A percentile compares a stretch with the other conserved stretches of the same genome.
Conservation (phyloP, 2,113 vertebrate species). For the Pachycephala philippinensis region DNA sequence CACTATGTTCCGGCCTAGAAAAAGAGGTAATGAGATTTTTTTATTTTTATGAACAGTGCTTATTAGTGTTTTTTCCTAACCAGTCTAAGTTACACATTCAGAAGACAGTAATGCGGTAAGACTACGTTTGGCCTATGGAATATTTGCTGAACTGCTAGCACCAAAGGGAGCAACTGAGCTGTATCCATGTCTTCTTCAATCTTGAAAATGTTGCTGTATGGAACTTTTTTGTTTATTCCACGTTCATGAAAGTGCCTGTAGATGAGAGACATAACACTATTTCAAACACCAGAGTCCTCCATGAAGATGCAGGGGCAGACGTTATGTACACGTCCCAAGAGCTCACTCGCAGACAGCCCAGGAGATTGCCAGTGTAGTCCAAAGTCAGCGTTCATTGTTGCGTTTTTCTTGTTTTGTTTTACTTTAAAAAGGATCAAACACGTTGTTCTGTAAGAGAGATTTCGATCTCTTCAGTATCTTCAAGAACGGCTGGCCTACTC, state of each 20-base stretch:
- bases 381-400: not conserved
- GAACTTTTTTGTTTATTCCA: conserved; percentile 31
- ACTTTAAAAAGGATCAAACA: conserved; percentile 10
- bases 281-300: conserved; percentile 53
- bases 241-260: conserved; percentile 67
- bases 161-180: conserved; percentile 63
- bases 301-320: not conserved
- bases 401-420: not conserved
- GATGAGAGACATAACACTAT: conserved; percentile 62
- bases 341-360: conserved; percentile 7
- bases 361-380: not conserved
- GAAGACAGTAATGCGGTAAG: conserved; percentile 47
- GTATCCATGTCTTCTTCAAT: conserved; percentile 2
- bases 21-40: conserved; percentile 57
- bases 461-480: not conserved
- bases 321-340: not conserved
- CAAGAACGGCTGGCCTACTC: not conserved
- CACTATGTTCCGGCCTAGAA: conserved; percentile 21
- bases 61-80: conserved; percentile 45
- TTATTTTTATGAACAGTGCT: conserved; percentile 43
- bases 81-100: conserved; percentile 65
- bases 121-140: conserved; percentile 56
- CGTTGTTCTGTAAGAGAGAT: not conserved
- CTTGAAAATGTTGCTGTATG: not conserved
- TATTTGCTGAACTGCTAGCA: conserved; percentile 66